These are phyloP conservation scores for Corythoichthys haematopterus DNA, from an alignment of 2,113 vertebrate genomes.

Conservation along the genomic window DNA sequence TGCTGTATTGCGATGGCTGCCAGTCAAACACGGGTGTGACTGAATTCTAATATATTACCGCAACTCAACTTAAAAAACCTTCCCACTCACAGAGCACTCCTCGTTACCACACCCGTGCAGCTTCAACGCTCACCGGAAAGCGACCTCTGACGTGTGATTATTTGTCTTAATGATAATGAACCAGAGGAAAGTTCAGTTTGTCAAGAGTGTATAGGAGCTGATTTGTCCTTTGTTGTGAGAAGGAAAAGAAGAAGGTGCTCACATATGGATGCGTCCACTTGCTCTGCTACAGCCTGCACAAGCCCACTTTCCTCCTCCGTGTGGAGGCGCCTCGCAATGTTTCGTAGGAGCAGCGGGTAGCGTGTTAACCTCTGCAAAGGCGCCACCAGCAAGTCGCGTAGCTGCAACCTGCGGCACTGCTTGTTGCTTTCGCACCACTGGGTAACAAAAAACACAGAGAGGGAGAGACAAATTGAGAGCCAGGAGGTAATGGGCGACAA, in stretches of 20 bases:
- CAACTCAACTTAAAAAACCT: slow-evolving; percentile 5
- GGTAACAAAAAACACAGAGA: background rate
- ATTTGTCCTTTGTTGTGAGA: background rate
- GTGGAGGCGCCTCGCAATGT: slow-evolving; percentile 78
- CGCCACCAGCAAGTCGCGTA: slow-evolving; percentile 82
- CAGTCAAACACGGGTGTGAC: slow-evolving; percentile 23
- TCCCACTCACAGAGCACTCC: slow-evolving; percentile 40
- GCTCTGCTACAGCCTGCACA: slow-evolving; percentile 77
- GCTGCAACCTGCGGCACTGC: slow-evolving; percentile 76
- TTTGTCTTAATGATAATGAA: background rate
- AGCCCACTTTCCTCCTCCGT: slow-evolving; percentile 61
- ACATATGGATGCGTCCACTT: slow-evolving; percentile 84
- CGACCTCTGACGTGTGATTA: background rate
- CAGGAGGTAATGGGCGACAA: background rate
- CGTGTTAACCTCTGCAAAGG: slow-evolving; percentile 80
- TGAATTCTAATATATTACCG: slow-evolving; percentile 9
- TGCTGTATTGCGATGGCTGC: background rate
- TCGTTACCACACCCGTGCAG: background rate
- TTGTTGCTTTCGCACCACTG: slow-evolving; percentile 86
- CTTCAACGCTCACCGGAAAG: slow-evolving; percentile 1
- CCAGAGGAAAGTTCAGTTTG: background rate
- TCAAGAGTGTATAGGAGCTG: background rate
- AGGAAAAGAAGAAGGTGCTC: slow-evolving; percentile 50
- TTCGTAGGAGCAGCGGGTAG: slow-evolving; percentile 83
- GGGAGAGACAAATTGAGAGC: background rate